A percentile compares a stretch with the other conserved stretches of the same genome.
These are phyloP conservation scores for Drosophila acutilabella DNA, from an alignment of 2,888 invertebrate genomes.

Conservation along the genomic window DNA sequence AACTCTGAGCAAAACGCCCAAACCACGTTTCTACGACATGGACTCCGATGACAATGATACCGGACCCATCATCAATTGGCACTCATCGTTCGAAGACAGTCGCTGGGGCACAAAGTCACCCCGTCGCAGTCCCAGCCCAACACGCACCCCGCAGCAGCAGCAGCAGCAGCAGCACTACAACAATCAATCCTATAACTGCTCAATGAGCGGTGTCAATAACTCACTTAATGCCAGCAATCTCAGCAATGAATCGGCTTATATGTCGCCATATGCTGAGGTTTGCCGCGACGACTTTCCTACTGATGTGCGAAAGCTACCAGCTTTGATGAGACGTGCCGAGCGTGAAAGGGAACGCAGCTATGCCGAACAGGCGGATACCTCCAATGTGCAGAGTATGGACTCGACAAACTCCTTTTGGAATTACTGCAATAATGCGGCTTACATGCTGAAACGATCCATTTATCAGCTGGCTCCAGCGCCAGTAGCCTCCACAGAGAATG, in stretches of 20 bases:
- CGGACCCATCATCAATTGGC: conserved; percentile 83
- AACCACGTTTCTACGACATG: conserved; percentile 34
- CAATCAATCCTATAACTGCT: conserved; percentile 69
- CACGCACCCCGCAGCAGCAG: conserved; percentile 54
- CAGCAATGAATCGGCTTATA: conserved; percentile 77
- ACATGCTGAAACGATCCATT: conserved; percentile 82
- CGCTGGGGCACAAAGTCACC: conserved; percentile 82
- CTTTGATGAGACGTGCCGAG: conserved; percentile 55
- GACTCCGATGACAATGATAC: conserved; percentile 65
- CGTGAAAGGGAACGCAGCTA: conserved; percentile 80
- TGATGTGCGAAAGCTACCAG: conserved; percentile 85
- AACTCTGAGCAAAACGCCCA: conserved; percentile 30
- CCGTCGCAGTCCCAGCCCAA: conserved; percentile 77
- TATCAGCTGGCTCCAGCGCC: conserved; percentile 84
- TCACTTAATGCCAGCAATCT: conserved; percentile 75
- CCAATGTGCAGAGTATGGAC: conserved; percentile 64
- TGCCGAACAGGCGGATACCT: conserved; percentile 71
- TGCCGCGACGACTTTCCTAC: conserved; percentile 85
- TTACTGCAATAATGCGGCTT: conserved; percentile 84
- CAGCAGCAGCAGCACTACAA: conserved; percentile 37
- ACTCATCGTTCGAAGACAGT: conserved; percentile 84
- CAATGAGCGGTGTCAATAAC: conserved; percentile 72
- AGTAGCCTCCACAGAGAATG: conserved; percentile 78
- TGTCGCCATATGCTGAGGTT: conserved; percentile 81
- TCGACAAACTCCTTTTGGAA: conserved; percentile 85